Evolutionary conservation across 2,888 invertebrate genomes (phyloP), one percentile per base, ranked within the genome.

Genomic region (Lydus trimaculatus): DNA sequence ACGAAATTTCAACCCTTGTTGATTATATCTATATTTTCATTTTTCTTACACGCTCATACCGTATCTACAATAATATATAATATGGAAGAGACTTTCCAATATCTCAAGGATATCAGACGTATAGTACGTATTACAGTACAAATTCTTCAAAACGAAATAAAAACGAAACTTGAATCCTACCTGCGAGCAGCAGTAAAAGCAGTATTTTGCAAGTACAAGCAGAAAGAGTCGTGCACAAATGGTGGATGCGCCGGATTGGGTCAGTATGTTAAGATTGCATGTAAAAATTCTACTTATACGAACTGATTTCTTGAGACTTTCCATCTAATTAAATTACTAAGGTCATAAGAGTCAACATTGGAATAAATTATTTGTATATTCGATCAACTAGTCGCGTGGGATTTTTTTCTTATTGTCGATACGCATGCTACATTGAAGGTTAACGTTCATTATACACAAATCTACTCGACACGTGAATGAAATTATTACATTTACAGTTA

Each of bases 81-180:
- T 75, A 72, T 43, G 70, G 66, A 70, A 2, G 39, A 70, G 66
- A 74, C 73, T 77, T 78, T 78, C 76, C 77, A 76, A 78, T 80
- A 79, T 79, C 80, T 78, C 77, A 75, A 72, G 77, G 77, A 77
- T 76, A 78, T 80, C 75, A 77, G 78, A 80, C 78, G 76, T 80
- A 78, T 79, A 78, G 77, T 74, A n/a, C n/a, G 78, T 77, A 79
- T 77, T 77, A 76, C 72, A 70, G 76, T 74, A 77, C 76, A 78
- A 78, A 78, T 71, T 75, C 74, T 74, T 73, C 74, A 66, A 73
- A 74, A 76, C 74, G 74, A 76, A 76, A 77, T 74, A 76, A 73
- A 77, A 77, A 74, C 75, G 74, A 74, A n/a, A n/a, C n/a, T n/a
- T n/a, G n/a, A n/a, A n/a, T n/a, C n/a, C n/a, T n/a, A n/a, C n/a